Base-by-base conservation (phyloP, 2,888 invertebrate species). In the Asteroscopus sphinx region DNA sequence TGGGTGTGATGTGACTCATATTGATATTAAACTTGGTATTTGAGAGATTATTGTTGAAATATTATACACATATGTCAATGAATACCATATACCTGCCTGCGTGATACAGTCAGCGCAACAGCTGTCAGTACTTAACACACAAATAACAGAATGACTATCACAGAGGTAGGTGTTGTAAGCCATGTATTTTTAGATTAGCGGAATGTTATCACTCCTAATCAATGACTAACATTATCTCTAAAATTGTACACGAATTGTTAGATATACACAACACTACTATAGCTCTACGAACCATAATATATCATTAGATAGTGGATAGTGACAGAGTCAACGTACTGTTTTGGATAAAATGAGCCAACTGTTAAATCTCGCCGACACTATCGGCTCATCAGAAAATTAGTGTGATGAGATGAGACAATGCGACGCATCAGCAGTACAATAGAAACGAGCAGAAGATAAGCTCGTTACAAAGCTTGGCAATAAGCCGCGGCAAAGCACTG, bases 231-330 rank as follows among this genome's bases (percentile, higher is more conserved):
- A 21, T 21, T 3, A 1, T 41, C 26, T 17, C n/a, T 17, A 46
- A 36, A 32, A 36, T 40, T 61, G 40, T 57, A 45, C 35, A 65
- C 45, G 56, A 35, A 40, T 12, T n/a, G 17, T 35, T 33, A 65
- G 30, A 32, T 65, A 32, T 9, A 26, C 46, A 56, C 45, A 21
- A 60, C 56, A 65, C 55, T n/a, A 64, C 44, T 45, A 13, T 32
- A 25, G 39, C 33, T 21, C 21, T 21, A 21, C 21, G 21, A 21
- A 21, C 1, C 21, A 6, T n/a, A 6, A 21, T 21, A 21, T 0
- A 21, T 21, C 21, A 21, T 21, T 21, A 21, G 2, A 13, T 33
- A 33, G 3, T 33, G 6, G 4, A 4, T n/a, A n/a, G n/a, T n/a
- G 7, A 11, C 4, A 12, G 1, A 36, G 35, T 56, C 28, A n/a